phyloP scores from a whole-genome alignment of 2,113 vertebrate genomes.

The Cololabis saira region DNA sequence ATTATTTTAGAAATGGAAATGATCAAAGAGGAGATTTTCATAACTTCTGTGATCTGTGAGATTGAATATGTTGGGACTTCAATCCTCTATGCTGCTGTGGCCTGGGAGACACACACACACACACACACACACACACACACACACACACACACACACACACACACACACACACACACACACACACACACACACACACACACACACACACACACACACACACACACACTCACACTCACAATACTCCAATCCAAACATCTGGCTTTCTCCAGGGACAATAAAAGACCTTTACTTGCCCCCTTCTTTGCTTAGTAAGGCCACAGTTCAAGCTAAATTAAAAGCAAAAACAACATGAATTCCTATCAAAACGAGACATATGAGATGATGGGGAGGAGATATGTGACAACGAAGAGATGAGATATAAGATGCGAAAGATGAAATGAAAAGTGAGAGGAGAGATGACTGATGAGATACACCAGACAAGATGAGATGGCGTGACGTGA shows the following conservation, averaged over 20 bases:
- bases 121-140: slow-evolving; percentile 9
- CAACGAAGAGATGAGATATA: not conserved
- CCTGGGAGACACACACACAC: slow-evolving; percentile 24
- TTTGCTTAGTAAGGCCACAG: slow-evolving; percentile 4
- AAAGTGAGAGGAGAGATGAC: not conserved
- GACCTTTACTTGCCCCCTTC: slow-evolving; percentile 35
- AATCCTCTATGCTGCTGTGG: slow-evolving; percentile 34
- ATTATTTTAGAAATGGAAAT: slow-evolving; percentile 63
- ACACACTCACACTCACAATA: not conserved
- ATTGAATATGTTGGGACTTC: slow-evolving; percentile 57
- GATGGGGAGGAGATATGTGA: not conserved
- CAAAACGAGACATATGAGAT: not conserved
- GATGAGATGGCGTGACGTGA: not conserved
- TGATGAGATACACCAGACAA: not conserved
- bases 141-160: too few relatives aligned
- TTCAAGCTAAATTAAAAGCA: slow-evolving; percentile 30
- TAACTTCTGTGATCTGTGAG: slow-evolving; percentile 65
- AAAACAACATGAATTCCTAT: slow-evolving; percentile 9
- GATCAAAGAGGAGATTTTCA: slow-evolving; percentile 68
- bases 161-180: not conserved
- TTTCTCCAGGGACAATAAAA: slow-evolving; percentile 47
- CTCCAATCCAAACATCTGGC: slow-evolving; percentile 46
- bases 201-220: not conserved
- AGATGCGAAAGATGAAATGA: not conserved
- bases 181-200: slow-evolving; percentile 9